A percentile compares a stretch with the other conserved stretches of the same genome.
These are phyloP conservation scores for Garra rufa DNA, from an alignment of 2,113 vertebrate species.

Conservation along the genomic window DNA sequence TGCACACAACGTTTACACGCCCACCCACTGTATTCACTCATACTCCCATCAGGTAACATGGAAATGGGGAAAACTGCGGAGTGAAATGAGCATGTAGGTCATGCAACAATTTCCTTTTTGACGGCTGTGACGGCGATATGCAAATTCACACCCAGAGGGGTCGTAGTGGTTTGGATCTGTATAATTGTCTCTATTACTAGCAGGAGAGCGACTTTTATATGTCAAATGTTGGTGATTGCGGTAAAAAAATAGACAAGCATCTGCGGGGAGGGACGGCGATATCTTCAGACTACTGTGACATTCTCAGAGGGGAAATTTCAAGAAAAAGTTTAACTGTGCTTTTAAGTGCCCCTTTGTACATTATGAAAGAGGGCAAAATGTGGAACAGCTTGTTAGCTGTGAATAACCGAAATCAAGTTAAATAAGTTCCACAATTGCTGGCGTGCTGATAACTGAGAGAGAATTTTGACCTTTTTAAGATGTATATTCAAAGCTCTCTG, in stretches of 20 bases:
- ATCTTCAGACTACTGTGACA: not conserved
- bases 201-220: not conserved
- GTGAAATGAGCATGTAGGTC: constrained; percentile 44
- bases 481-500: not conserved
- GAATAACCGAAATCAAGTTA: constrained; percentile 23
- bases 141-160: constrained; percentile 31
- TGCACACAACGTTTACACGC: not conserved
- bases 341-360: not conserved
- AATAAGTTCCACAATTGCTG: constrained; percentile 23
- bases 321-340: not conserved
- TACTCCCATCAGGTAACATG: constrained; percentile 20
- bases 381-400: constrained; percentile 1
- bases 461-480: not conserved
- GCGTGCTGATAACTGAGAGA: not conserved
- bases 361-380: not conserved
- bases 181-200: constrained; percentile 33
- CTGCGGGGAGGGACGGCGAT: not conserved
- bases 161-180: not conserved
- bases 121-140: constrained; percentile 12
- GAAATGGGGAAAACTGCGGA: not conserved
- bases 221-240: constrained; percentile 18
- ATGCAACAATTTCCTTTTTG: constrained; percentile 18
- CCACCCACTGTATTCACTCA: not conserved
- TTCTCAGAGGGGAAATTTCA: constrained; percentile 11
- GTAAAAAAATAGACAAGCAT: not conserved